Base-by-base conservation (phyloP, 64 coral and sea anemone species). In the Pocillopora damicornis region DNA sequence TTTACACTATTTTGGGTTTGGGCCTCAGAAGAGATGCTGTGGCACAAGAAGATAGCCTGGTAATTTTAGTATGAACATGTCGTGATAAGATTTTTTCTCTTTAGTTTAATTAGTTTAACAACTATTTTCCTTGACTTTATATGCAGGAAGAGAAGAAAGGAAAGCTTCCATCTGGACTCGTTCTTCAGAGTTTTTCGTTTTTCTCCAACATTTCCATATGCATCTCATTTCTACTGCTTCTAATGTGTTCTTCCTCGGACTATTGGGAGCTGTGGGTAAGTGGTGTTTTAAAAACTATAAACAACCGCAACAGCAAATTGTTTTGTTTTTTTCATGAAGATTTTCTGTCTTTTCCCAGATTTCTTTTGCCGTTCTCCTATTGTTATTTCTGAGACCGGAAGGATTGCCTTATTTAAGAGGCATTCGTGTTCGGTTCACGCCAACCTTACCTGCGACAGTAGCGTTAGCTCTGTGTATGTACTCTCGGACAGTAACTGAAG, bases 221-320 rank as follows among this genome's bases (percentile, higher is more conserved):
- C 8, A 78, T 90, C n/a, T 76, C 94, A 5, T 96, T 91, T 75
- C 4, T 67, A 15, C 59, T 96, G 74, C 88, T 68, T 25, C 14
- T 93, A 4, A 30, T 93, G 9, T 75, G 83, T 58, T 87, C 94
- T 63, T 91, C 94, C 13, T 62, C 74, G 12, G 76, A 89, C 66
- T 90, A 80, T n/a, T 90, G 94, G 88, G 94, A 96, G 78, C 60
- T 96, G 11, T 96, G 94, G 94, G 94, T 96, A 90, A 56, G 91
- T 85, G 56, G 12, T 56, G 59, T 78, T 11, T 10, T 11, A 71
- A 9, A 25, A 30, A n/a, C 23, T 18, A 71, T 23, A 71, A 17
- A 63, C 22, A 25, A 23, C 11, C n/a, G 67, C 20, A 25, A n/a
- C 20, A 23, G 25, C 8, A 71, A n/a, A 5, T 23, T 71, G 22